Evolutionary conservation across 2,113 vertebrate genomes (phyloP).

Genomic region (Chitala chitala): DNA sequence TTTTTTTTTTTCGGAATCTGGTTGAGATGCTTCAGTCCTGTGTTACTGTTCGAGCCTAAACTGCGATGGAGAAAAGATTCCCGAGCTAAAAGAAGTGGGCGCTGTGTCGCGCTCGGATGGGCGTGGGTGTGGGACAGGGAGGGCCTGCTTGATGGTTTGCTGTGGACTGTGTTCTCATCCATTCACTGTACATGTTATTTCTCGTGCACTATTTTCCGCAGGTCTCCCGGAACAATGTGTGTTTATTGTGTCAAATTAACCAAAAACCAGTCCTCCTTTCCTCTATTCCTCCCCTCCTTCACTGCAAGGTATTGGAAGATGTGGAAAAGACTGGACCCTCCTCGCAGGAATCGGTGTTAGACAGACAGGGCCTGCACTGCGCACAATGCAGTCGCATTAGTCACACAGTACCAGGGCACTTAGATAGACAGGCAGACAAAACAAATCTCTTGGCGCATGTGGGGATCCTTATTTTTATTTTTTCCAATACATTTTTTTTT

Average conservation of each 20-base stretch:
- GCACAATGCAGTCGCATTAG: constrained; percentile 88
- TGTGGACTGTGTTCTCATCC: not conserved
- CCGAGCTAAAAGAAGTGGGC: too few relatives aligned
- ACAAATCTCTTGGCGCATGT: constrained; percentile 44
- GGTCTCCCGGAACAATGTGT: constrained; percentile 30
- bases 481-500: constrained; percentile 58
- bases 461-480: constrained; percentile 51
- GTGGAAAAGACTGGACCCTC: constrained; percentile 51
- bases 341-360: constrained; percentile 59
- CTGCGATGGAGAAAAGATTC: too few relatives aligned
- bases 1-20: not conserved
- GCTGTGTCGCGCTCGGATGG: not conserved
- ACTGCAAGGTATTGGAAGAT: constrained; percentile 60
- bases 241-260: constrained; percentile 45
- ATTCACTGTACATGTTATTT: constrained; percentile 21
- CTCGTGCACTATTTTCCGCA: constrained; percentile 43
- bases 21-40: not conserved
- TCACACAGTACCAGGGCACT: constrained; percentile 69
- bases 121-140: too few relatives aligned
- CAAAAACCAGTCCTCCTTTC: constrained; percentile 57
- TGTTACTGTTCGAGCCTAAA: too few relatives aligned
- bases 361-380: constrained; percentile 77
- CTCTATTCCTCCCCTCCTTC: constrained; percentile 46
- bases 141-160: not conserved
- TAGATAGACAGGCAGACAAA: constrained; percentile 68